Base-by-base conservation (phyloP, 2,888 invertebrate species). In the Acrocera orbiculus region DNA sequence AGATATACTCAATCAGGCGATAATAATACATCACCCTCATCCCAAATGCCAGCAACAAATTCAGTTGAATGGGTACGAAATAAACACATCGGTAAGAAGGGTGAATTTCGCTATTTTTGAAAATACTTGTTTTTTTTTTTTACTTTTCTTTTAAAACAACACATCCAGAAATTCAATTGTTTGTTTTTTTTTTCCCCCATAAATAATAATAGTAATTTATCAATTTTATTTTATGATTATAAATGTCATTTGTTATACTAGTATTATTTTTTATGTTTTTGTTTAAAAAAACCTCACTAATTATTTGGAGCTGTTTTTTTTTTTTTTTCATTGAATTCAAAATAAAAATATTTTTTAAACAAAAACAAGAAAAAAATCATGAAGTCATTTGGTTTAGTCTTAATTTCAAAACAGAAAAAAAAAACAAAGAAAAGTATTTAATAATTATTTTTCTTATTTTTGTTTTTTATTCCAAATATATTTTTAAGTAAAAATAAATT, bases 91-190 rank as follows among this genome's bases (percentile, higher is more conserved):
- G 87, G 86, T 66, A 87, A 87, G 70, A 87, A 86, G 72, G 87
- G 87, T 62, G 87, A 87, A 70, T 87, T 87, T 64, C 74, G 87
- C 62, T 89, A 89, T 65, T 87, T 87, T 67, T 87, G 73, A 69
- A 38, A 22, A 14, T 15, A 32, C 16, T 4, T 13, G 3, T 5
- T 13, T 26, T 3, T 14, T 24, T 24, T 3, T 26, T 26, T 13
- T 13, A 8, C 7, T 4, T 24, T 4, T 24, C 2, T 24, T 3
- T 24, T 11, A 11, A 11, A 24, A 19, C 5, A 19, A 19, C 19
- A 19, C n/a, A n/a, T 19, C 5, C 19, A 19, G 8, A 19, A 7
- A n/a, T 22, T 22, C 8, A 8, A 22, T 7, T 22, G 22, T 27
- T 5, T 8, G 15, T 16, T 14, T 14, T 8, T 15, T 14, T 27